phyloP scores from a whole-genome alignment of 2,113 vertebrate genomes.

The Prunella himalayana region DNA sequence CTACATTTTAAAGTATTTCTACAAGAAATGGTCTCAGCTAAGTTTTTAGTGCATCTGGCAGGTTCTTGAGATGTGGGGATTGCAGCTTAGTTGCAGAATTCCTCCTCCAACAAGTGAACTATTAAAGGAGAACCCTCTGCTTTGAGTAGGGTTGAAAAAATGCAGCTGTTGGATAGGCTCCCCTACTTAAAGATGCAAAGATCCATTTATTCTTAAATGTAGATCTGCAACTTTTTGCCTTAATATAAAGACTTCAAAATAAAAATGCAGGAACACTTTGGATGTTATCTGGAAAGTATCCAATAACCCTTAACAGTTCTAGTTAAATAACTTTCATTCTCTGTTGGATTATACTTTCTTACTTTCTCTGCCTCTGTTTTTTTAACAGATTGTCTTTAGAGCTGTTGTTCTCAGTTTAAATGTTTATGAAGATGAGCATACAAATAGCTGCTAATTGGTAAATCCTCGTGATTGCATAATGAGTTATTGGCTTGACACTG shows the following conservation, averaged over 20 bases:
- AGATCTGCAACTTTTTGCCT: background rate
- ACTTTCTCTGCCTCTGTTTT: background rate
- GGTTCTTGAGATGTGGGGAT: background rate
- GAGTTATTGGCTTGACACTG: background rate
- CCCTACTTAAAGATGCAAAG: background rate
- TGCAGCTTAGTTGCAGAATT: background rate
- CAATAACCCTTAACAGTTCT: background rate
- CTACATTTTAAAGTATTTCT: background rate
- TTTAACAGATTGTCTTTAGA: background rate
- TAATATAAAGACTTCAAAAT: background rate
- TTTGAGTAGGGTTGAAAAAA: background rate
- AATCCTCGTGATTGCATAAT: background rate
- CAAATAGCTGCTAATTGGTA: slow-evolving; percentile 16
- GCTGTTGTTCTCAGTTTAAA: background rate
- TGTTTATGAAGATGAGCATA: background rate
- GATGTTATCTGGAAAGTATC: background rate
- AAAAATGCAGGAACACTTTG: background rate
- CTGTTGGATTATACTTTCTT: background rate
- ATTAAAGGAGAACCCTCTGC: background rate
- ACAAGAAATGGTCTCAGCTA: background rate
- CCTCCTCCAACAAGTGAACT: background rate
- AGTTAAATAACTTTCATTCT: background rate
- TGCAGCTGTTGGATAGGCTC: background rate
- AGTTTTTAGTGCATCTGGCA: background rate
- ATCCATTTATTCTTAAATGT: background rate